phyloP scores from a whole-genome alignment of 1,140 invertebrate genomes.

The Sarcophaga bullata region DNA sequence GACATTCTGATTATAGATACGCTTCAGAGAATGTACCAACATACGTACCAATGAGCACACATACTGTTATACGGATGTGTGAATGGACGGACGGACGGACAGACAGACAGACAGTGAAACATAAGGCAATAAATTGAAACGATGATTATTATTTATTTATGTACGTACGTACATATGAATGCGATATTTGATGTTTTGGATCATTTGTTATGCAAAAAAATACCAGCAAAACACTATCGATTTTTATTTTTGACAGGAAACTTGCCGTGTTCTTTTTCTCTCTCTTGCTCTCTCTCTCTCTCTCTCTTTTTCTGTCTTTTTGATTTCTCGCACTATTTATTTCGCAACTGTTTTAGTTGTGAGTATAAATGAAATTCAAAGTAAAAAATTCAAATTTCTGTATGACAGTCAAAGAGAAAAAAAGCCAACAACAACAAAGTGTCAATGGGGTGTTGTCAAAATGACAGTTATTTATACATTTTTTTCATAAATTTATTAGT shows the following conservation, averaged over 20 bases:
- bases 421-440: neutral
- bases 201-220: constrained; percentile 30
- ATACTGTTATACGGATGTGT: no score
- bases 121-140: constrained; percentile 24
- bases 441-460: constrained; percentile 33
- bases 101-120: neutral
- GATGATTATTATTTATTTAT: constrained; percentile 39
- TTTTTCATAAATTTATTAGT: constrained; percentile 32
- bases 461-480: constrained; percentile 36
- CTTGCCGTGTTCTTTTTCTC: neutral
- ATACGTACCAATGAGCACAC: no score
- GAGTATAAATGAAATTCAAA: no score
- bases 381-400: no score
- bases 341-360: neutral
- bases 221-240: neutral
- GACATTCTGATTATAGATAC: constrained; percentile 37
- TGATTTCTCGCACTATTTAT: neutral
- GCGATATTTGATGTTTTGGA: constrained; percentile 27
- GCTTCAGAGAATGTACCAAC: neutral
- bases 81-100: no score
- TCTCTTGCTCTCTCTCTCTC: neutral
- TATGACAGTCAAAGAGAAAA: no score
- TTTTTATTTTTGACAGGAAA: constrained; percentile 12
- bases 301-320: neutral
- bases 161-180: neutral